A percentile compares a stretch with the other conserved stretches of the same genome.
These are phyloP conservation scores for Falcunculus frontatus DNA, from an alignment of 2,113 vertebrate genomes.

Conservation along the genomic window DNA sequence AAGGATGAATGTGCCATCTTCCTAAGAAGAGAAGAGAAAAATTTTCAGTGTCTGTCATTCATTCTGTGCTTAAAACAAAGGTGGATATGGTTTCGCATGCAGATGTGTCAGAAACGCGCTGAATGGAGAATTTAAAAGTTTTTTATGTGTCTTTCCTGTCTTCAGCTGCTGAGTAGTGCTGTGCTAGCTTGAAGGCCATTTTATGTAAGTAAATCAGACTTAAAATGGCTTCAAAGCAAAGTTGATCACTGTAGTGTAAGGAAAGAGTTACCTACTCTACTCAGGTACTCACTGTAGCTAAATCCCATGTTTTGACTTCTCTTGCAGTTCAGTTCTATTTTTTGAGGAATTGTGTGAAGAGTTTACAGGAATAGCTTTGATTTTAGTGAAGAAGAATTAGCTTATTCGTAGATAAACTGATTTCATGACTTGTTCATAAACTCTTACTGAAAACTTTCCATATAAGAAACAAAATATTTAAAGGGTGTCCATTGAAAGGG, in stretches of 20 bases:
- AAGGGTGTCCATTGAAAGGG: background rate
- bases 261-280: background rate
- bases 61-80: background rate
- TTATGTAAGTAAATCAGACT: background rate
- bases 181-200: background rate
- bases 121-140: background rate
- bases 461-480: background rate
- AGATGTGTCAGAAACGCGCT: background rate
- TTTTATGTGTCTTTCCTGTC: background rate
- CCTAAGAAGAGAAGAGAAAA: background rate
- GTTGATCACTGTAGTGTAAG: background rate
- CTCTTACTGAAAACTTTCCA: fast-evolving
- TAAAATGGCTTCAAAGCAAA: background rate
- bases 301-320: background rate
- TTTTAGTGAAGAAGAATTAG: background rate
- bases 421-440: background rate
- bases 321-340: background rate
- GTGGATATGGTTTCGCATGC: background rate
- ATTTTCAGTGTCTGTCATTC: background rate
- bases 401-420: background rate
- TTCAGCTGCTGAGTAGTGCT: background rate
- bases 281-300: background rate
- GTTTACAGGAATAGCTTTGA: background rate
- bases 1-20: background rate
- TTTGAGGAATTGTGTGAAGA: background rate